Percentiles rank a stretch among this genome's conserved stretches.
Conservation (phyloP, 1,140 invertebrate species). For the Aleiodes sp. region DNA sequence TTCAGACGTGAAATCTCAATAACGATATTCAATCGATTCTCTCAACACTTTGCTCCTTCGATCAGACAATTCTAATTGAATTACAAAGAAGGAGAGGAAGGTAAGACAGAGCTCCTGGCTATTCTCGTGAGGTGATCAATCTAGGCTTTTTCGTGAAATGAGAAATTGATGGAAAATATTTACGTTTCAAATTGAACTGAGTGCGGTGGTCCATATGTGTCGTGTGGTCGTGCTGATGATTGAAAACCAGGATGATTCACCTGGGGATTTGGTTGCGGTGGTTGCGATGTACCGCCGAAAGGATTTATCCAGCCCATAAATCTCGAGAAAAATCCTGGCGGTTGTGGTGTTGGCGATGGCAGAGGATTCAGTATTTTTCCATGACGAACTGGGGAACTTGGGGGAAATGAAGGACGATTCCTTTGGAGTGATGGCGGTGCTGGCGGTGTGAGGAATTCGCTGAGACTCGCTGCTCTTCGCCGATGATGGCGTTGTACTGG, state of each 20-base stretch:
- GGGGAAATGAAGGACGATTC: not conserved
- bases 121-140: too few species aligned
- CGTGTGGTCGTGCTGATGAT: not conserved
- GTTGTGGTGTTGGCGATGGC: slow-evolving; percentile 25
- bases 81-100: too few species aligned
- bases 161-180: slow-evolving; percentile 5
- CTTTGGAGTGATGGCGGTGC: slow-evolving; percentile 4
- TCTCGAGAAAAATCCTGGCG: slow-evolving; percentile 51
- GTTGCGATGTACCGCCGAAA: slow-evolving; percentile 37
- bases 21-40: too few species aligned
- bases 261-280: not conserved
- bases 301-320: slow-evolving; percentile 59
- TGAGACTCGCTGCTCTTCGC: not conserved
- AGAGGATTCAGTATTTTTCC: not conserved
- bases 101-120: too few species aligned
- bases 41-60: too few species aligned
- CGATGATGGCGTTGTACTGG: not conserved
- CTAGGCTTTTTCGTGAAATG: slow-evolving; percentile 18
- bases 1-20: too few species aligned
- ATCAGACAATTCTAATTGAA: too few species aligned
- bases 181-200: slow-evolving; percentile 19
- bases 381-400: not conserved
- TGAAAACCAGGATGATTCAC: not conserved
- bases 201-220: slow-evolving; percentile 18
- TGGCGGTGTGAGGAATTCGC: not conserved